Evolutionary conservation across 2,113 vertebrate genomes (phyloP).

Genomic region (Melierax canorus): DNA sequence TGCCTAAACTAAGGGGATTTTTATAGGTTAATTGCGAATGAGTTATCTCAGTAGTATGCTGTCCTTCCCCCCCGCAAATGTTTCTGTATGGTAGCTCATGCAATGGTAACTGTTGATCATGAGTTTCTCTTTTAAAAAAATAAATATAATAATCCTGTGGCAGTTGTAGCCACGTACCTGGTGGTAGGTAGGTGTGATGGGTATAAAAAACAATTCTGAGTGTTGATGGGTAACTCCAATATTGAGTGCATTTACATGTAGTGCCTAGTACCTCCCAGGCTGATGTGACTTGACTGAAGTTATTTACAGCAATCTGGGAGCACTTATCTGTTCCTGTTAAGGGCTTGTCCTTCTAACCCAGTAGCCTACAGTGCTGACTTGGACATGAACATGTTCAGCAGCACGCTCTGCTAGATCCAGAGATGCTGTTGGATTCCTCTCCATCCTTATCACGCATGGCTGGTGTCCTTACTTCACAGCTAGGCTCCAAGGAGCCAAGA

Average conservation of each 20-base stretch:
- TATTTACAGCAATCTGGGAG: neutral
- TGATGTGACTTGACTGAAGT: neutral
- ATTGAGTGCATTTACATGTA: neutral
- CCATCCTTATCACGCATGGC: rapidly evolving
- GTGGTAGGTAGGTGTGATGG: neutral
- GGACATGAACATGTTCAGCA: neutral
- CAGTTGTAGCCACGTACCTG: neutral
- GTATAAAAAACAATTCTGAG: neutral
- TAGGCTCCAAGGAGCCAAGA: neutral
- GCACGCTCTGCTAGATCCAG: rapidly evolving
- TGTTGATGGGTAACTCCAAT: neutral
- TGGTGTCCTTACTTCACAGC: neutral
- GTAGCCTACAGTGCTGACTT: neutral
- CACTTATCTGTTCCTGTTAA: neutral
- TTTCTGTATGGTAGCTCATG: neutral
- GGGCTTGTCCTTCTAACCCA: neutral
- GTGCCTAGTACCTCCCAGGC: neutral
- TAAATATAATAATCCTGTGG: neutral
- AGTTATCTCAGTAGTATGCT: rapidly evolving
- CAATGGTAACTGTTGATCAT: neutral
- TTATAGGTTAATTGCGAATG: neutral
- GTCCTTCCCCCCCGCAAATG: neutral
- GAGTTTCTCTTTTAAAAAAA: neutral
- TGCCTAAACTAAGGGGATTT: neutral
- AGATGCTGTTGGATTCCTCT: neutral